Conservation (phyloP, 2,113 vertebrate genomes). For the Brevimyrus niger region DNA sequence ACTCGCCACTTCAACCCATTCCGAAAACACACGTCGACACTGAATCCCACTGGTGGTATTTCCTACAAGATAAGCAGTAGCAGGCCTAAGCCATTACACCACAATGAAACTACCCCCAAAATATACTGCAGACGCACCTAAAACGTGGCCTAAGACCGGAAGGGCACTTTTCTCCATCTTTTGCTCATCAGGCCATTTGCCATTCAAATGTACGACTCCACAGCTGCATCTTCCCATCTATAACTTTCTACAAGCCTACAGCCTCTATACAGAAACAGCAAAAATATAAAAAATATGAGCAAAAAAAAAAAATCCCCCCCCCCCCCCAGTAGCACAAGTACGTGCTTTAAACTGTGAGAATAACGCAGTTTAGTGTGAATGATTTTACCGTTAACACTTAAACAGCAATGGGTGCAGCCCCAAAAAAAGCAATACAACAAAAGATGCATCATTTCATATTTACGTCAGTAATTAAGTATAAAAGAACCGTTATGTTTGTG, state of each 20-base stretch:
- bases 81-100: not conserved
- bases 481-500: not conserved
- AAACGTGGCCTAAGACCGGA: not conserved
- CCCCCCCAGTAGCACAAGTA: conserved; percentile 4
- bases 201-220: not conserved
- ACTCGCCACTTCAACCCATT: not conserved
- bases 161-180: not conserved
- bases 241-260: not conserved
- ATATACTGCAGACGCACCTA: not conserved
- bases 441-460: conserved; percentile 17
- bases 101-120: not conserved
- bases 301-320: not conserved
- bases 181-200: not conserved
- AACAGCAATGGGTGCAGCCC: conserved; percentile 14
- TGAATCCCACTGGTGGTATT: not conserved
- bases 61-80: not conserved
- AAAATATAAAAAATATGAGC: not conserved
- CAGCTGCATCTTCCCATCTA: not conserved
- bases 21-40: not conserved
- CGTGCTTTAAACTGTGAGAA: conserved; percentile 27
- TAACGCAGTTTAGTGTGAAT: conserved; percentile 6
- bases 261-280: not conserved
- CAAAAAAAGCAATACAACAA: conserved; percentile 3
- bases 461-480: conserved; percentile 6
- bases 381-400: conserved; percentile 24